Percentiles rank a stretch among this genome's conserved stretches.
Evolutionary conservation across 2,888 invertebrate genomes (phyloP).

Genomic region (Stenolophus ochropezus): DNA sequence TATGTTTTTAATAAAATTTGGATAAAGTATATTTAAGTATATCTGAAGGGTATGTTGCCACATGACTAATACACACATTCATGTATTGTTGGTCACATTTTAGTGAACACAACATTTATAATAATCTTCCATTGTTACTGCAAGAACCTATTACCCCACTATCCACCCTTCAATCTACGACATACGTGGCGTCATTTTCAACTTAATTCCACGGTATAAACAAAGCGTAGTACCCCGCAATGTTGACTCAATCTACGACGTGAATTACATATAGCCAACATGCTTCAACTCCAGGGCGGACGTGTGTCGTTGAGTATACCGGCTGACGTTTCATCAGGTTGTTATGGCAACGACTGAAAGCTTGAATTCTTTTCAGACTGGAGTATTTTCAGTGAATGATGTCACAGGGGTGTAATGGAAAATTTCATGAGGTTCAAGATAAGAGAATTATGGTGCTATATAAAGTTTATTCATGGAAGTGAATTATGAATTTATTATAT

Average conservation of each 20-base stretch:
- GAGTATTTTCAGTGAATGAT: conserved; percentile 39
- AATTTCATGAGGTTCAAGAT: background rate
- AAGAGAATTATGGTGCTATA: background rate
- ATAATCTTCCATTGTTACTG: no score
- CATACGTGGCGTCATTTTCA: conserved; percentile 21
- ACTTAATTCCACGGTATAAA: conserved; percentile 34
- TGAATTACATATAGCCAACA: background rate
- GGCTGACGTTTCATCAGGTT: conserved; percentile 7
- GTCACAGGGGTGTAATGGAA: conserved; percentile 17
- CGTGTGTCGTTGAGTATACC: conserved; percentile 2
- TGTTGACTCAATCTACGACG: background rate
- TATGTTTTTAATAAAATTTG: no score
- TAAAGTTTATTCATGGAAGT: no score
- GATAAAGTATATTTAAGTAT: no score
- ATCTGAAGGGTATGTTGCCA: no score
- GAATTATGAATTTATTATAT: no score
- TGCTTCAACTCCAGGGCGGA: background rate
- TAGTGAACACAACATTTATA: no score
- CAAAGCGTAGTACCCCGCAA: conserved; percentile 1
- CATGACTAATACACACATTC: no score
- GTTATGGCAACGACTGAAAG: conserved; percentile 19
- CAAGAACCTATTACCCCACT: conserved; percentile 25
- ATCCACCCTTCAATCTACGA: conserved; percentile 16
- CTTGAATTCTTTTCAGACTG: conserved; percentile 42
- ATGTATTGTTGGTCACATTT: no score